phyloP scores from a whole-genome alignment of 1,140 invertebrate genomes.

The Belonocnema kinseyi region DNA sequence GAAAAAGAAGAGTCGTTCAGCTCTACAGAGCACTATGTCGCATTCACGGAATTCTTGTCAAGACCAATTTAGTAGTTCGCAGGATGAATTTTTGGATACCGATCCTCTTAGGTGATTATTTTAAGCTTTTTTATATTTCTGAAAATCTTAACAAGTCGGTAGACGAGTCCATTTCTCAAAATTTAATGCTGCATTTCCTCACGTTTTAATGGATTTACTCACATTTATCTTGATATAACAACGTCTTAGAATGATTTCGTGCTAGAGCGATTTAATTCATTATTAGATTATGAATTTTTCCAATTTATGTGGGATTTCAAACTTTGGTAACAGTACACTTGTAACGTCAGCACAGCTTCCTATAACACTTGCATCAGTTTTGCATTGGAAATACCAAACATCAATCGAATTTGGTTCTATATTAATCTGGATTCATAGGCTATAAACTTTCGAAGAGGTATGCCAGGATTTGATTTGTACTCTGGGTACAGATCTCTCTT shows the following conservation, averaged over 20 bases:
- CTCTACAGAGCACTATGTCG: conserved; percentile 61
- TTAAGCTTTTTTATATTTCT: conserved; percentile 3
- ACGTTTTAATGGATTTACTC: too few species aligned
- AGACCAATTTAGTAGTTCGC: conserved; percentile 67
- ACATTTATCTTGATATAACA: too few species aligned
- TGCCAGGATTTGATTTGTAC: not conserved
- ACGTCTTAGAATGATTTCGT: too few species aligned
- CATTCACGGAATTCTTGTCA: conserved; percentile 75
- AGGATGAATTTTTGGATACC: conserved; percentile 72
- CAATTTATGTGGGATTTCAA: too few species aligned
- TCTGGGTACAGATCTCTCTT: not conserved
- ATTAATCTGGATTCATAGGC: not conserved
- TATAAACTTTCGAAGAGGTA: not conserved
- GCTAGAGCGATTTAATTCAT: too few species aligned
- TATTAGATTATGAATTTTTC: too few species aligned
- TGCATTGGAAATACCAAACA: not conserved
- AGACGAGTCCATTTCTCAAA: too few species aligned
- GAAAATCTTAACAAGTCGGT: not conserved
- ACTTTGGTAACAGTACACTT: too few species aligned
- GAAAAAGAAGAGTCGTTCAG: conserved; percentile 53
- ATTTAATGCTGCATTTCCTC: too few species aligned
- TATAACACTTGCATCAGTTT: too few species aligned
- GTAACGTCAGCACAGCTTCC: too few species aligned
- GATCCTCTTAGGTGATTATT: conserved; percentile 71
- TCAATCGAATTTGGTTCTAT: not conserved